Base-by-base conservation (phyloP, 2,888 invertebrate species). In the Acleris emargana region DNA sequence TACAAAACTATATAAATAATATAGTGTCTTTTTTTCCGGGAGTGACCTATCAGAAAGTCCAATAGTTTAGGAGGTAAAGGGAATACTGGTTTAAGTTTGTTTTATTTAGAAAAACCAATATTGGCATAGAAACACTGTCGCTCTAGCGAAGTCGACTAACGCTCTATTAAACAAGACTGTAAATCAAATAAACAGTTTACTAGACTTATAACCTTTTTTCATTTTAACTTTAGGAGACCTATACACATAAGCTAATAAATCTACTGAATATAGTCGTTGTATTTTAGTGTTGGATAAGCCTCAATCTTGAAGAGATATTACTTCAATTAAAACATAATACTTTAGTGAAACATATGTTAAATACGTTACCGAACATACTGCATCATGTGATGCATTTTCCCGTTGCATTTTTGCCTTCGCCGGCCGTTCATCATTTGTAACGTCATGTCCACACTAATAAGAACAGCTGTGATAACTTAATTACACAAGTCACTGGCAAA, bases 381-480 rank as follows among this genome's bases (percentile, higher is more conserved):
- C 57, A 88, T 71, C 58, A 88, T 69, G 74, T 91, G 89, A 71
- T 89, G 86, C 69, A 86, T 73, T 76, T 87, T 89, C 45, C 90
- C 88, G 69, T 76, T 83, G 74, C 90, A 89, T 69, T 76, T 72
- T 47, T 72, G 58, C 32, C 62, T 50, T 20, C 60, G 67, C 3
- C 72, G 67, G 2, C 72, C 69, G 54, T 73, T 77, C 62, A 79
- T 77, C 70, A 73, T 80, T 67, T 72, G 72, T 73, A 77, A 76
- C 54, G 82, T 79, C 86, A 83, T 84, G 60, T 42, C 63, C 69
- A 68, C 69, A 68, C 59, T 55, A 57, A 66, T 60, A 51, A 54
- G 50, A 20, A 45, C 38, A 25, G 45, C 54, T 50, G 54, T 49
- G 52, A 67, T 53, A 58, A 20, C 43, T 57, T 57, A 55, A 49